These are phyloP conservation scores for Limulus polyphemus DNA, from an alignment of 2,888 invertebrate species.

Conservation along the genomic window DNA sequence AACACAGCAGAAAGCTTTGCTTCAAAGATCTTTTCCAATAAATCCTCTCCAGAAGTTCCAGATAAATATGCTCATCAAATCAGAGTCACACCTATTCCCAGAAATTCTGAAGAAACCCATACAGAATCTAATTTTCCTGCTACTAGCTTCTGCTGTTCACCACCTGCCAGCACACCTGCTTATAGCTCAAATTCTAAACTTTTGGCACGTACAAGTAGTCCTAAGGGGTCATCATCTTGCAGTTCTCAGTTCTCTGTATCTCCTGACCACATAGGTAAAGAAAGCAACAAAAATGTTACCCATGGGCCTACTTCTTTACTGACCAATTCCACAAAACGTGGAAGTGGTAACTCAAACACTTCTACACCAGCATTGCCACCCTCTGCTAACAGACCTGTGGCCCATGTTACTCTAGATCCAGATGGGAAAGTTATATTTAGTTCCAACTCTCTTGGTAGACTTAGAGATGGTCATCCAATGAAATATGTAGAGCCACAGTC, in stretches of 20 bases:
- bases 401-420: constrained; percentile 48
- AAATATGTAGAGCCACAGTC: constrained; percentile 3
- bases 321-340: no score
- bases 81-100: constrained; percentile 22
- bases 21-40: background rate
- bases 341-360: no score
- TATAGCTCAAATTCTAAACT: constrained; percentile 36
- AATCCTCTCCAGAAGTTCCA: constrained; percentile 12
- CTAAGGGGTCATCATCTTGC: constrained; percentile 45
- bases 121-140: constrained; percentile 24
- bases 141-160: no score
- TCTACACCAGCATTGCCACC: background rate
- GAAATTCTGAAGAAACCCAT: constrained; percentile 12
- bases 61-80: constrained; percentile 23
- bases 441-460: constrained; percentile 40
- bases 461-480: constrained; percentile 12
- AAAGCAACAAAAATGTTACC: background rate
- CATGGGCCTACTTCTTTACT: background rate
- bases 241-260: background rate
- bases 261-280: background rate
- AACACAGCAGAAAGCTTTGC: no score
- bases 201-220: constrained; percentile 32
- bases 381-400: constrained; percentile 11
- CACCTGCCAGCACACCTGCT: background rate
- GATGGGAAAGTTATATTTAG: constrained; percentile 78